Conservation (phyloP, 2,888 invertebrate genomes). For the Scaptomyza caliginosa region DNA sequence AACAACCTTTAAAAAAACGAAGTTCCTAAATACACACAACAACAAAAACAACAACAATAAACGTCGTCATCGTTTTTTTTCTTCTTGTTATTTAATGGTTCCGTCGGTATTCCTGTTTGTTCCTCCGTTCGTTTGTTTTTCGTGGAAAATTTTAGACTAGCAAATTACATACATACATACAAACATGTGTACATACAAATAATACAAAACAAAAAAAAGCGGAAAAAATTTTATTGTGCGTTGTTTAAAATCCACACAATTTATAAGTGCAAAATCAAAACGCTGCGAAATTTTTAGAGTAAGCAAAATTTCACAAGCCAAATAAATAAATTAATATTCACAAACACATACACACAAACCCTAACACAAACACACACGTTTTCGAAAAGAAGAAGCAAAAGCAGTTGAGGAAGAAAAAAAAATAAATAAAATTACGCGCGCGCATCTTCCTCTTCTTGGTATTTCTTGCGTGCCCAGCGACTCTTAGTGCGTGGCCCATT, state of each 20-base stretch:
- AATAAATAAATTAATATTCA: constrained; percentile 46
- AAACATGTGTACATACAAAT: background rate
- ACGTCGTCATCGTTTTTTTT: constrained; percentile 47
- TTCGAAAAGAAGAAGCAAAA: background rate
- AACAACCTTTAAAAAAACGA: constrained; percentile 39
- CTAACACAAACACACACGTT: constrained; percentile 8
- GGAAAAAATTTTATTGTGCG: constrained; percentile 26
- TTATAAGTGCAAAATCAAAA: constrained; percentile 22
- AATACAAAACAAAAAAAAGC: background rate
- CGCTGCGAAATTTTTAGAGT: constrained; percentile 26
- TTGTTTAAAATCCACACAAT: constrained; percentile 21
- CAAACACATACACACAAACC: constrained; percentile 15
- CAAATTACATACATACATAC: constrained; percentile 11
- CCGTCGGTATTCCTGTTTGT: constrained; percentile 40
- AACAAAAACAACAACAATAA: constrained; percentile 22
- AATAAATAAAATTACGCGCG: constrained; percentile 63
- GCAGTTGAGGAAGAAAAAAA: constrained; percentile 31
- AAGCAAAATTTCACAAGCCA: constrained; percentile 31
- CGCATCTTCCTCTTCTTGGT: constrained; percentile 60
- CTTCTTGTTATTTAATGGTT: constrained; percentile 16
- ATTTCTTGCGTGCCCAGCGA: constrained; percentile 3
- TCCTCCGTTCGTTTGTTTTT: constrained; percentile 19
- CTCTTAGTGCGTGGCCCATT: constrained; percentile 69
- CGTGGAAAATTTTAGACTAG: constrained; percentile 50
- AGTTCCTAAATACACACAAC: constrained; percentile 53